Evolutionary conservation across 2,888 invertebrate genomes (phyloP).

Genomic region (Pyrrhia umbra): DNA sequence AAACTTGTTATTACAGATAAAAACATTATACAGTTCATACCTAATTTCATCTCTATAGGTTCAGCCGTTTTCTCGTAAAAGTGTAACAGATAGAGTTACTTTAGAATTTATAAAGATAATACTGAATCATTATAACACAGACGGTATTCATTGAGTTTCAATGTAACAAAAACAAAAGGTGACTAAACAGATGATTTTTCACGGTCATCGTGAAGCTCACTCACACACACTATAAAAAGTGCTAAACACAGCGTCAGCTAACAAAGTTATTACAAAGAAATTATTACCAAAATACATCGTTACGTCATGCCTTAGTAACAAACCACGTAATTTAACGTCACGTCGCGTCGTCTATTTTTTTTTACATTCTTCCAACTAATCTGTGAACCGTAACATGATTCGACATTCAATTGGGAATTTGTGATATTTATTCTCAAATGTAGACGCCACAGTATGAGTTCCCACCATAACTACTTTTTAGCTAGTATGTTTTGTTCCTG

Average conservation of each 20-base stretch:
- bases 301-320: constrained; percentile 42
- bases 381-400: constrained; percentile 25
- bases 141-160: constrained; percentile 36
- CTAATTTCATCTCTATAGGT: too few species aligned
- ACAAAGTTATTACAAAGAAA: constrained; percentile 33
- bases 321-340: constrained; percentile 47
- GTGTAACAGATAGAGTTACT: too few species aligned
- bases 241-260: constrained; percentile 34
- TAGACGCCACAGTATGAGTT: background rate
- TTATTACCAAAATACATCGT: constrained; percentile 52
- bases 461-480: too few species aligned
- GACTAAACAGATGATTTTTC: constrained; percentile 53
- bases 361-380: constrained; percentile 28
- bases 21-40: too few species aligned
- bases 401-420: constrained; percentile 6
- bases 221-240: constrained; percentile 22
- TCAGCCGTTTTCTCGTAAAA: background rate
- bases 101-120: too few species aligned
- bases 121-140: constrained; percentile 20
- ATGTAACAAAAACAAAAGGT: constrained; percentile 45
- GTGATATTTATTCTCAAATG: constrained; percentile 2
- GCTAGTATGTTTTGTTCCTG: too few species aligned
- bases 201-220: constrained; percentile 50
- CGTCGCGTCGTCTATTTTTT: constrained; percentile 8
- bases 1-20: too few species aligned